Evolutionary conservation across 1,140 invertebrate species (phyloP).

Genomic region (Habropoda laboriosa): DNA sequence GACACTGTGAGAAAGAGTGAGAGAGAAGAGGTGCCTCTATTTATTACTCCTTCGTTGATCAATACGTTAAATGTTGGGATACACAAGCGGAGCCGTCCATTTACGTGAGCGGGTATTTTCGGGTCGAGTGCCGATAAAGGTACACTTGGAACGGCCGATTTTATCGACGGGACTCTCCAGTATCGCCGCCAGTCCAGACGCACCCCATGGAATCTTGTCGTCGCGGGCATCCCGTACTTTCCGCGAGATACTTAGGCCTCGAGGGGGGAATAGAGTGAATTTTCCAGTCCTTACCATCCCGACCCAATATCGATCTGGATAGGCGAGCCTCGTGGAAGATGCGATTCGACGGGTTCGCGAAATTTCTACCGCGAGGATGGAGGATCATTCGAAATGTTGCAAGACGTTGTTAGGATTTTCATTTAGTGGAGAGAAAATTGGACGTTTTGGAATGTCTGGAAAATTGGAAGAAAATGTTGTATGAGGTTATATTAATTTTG

Average conservation of each 20-base stretch:
- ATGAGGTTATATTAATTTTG: no score
- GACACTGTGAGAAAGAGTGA: background rate
- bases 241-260: background rate
- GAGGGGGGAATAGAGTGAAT: background rate
- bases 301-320: background rate
- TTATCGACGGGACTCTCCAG: conserved; percentile 38
- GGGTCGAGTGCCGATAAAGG: conserved; percentile 51
- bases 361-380: no score
- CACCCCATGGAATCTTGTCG: background rate
- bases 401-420: no score
- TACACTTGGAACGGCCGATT: conserved; percentile 15
- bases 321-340: background rate
- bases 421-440: no score
- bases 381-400: no score
- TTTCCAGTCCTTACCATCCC: background rate
- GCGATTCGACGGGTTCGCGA: background rate
- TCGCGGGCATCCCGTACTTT: background rate
- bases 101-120: conserved; percentile 47
- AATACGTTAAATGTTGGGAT: conserved; percentile 68
- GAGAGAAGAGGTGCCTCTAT: conserved; percentile 54
- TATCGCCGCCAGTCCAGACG: background rate
- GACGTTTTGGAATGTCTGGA: no score
- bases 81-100: conserved; percentile 44
- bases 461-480: no score
- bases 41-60: conserved; percentile 67